These are phyloP conservation scores for Erythrocercus mccallii DNA, from an alignment of 2,113 vertebrate genomes.

Conservation along the genomic window DNA sequence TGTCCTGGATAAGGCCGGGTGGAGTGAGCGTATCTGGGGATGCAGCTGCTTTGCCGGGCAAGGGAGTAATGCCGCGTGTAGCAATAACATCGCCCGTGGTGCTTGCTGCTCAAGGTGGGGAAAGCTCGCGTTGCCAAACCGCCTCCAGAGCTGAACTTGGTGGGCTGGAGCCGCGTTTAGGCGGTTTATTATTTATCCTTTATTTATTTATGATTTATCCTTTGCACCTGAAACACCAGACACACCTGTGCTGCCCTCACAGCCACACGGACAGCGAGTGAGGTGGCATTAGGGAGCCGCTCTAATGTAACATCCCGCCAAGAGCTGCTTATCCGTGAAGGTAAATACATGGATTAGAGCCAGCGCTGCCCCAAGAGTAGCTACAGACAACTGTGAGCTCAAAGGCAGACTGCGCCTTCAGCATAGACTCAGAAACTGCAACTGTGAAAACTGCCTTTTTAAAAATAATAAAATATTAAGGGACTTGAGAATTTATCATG, in stretches of 20 bases:
- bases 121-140: fast-evolving
- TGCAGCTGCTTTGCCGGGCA: fast-evolving
- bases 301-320: background rate
- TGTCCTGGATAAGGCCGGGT: background rate
- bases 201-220: no score
- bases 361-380: fast-evolving
- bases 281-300: background rate
- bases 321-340: background rate
- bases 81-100: fast-evolving
- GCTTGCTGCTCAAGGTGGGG: background rate
- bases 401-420: background rate
- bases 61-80: background rate
- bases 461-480: background rate
- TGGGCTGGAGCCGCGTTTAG: no score
- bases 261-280: fast-evolving
- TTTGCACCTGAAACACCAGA: no score
- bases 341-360: background rate
- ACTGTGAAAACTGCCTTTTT: background rate
- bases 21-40: background rate
- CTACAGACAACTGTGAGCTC: background rate
- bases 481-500: background rate
- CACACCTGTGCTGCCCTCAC: background rate
- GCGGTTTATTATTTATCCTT: fast-evolving
- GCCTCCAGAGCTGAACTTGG: background rate
- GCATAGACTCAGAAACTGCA: background rate